These are phyloP conservation scores for Tragulus kanchil DNA, from an alignment of 2,113 vertebrate species.

Conservation along the genomic window DNA sequence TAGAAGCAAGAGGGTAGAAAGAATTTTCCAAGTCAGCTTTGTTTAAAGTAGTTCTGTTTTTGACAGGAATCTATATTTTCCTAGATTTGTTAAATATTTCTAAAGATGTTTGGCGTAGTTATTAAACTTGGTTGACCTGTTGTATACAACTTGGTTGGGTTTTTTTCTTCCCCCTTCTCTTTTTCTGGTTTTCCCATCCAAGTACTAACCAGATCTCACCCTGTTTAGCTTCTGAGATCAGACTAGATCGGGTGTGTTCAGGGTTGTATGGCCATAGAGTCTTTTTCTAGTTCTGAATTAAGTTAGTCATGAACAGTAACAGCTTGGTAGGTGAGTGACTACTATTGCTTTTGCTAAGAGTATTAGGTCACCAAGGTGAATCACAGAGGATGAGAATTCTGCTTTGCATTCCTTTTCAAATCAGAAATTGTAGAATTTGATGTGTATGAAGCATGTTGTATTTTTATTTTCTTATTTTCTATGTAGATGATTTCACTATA, in stretches of 20 bases:
- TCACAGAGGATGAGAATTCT: neutral
- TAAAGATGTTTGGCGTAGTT: conserved; percentile 8
- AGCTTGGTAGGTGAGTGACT: neutral
- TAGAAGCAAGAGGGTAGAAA: neutral
- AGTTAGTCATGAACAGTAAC: neutral
- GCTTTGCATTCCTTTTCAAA: conserved; percentile 19
- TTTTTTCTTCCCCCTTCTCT: too few relatives aligned
- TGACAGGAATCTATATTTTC: conserved; percentile 10
- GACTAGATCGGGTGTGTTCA: too few relatives aligned
- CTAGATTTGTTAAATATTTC: conserved; percentile 34
- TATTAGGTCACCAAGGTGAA: neutral
- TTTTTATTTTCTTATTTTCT: neutral
- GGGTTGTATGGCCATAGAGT: too few relatives aligned
- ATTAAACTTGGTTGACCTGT: neutral
- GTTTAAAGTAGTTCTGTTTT: neutral
- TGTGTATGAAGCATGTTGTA: neutral
- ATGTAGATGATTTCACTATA: conserved; percentile 28
- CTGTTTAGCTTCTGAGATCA: too few relatives aligned
- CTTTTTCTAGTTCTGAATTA: conserved; percentile 1
- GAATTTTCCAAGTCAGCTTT: neutral
- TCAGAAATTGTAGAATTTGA: conserved; percentile 19
- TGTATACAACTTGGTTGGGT: neutral
- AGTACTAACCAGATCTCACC: too few relatives aligned
- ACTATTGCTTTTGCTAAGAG: neutral
- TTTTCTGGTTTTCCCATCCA: too few relatives aligned